Evolutionary conservation across 1,140 invertebrate species (phyloP).

Genomic region (Aphis gossypii): DNA sequence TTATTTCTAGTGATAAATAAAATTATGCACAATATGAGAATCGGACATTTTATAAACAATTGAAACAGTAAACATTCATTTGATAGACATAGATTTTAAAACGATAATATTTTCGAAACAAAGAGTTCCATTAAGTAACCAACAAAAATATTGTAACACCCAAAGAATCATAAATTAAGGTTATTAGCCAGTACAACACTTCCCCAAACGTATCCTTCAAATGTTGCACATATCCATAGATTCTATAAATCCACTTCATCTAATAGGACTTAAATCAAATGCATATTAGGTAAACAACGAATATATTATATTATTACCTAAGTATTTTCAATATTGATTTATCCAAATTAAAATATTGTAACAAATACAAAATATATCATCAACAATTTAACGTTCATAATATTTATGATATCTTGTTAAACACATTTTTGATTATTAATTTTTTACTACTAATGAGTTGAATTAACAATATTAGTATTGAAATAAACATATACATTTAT

Average conservation of each 20-base stretch:
- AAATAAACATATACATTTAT: not conserved
- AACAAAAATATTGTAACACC: too few relatives aligned
- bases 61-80: not conserved
- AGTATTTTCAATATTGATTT: not conserved
- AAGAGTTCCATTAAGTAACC: too few relatives aligned
- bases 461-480: not conserved
- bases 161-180: not conserved
- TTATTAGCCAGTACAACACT: not conserved
- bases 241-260: too few relatives aligned
- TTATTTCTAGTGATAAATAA: too few relatives aligned
- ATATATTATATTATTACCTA: not conserved
- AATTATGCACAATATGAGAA: not conserved
- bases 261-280: too few relatives aligned
- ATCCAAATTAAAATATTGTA: not conserved
- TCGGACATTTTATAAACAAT: too few relatives aligned
- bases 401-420: not conserved
- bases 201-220: not conserved
- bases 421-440: not conserved
- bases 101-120: too few relatives aligned
- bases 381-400: not conserved
- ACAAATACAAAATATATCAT: not conserved
- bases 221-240: too few relatives aligned
- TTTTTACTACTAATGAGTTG: not conserved
- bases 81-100: not conserved
- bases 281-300: too few relatives aligned